Evolutionary conservation across 2,113 vertebrate species (phyloP).

Genomic region (Sarotherodon lohbergeri): DNA sequence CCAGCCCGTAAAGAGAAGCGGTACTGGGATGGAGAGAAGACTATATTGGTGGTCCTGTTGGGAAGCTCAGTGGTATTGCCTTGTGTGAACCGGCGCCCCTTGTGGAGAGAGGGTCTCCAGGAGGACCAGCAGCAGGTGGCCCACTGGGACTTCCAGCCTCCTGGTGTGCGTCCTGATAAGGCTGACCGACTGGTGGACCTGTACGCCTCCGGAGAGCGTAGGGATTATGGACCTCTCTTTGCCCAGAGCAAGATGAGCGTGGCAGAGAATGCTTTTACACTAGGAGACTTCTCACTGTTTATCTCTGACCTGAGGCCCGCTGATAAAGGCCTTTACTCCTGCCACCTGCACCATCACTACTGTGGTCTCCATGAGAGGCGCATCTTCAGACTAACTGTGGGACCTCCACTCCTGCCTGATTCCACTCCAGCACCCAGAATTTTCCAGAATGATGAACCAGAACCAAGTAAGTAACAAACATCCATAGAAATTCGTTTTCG

Average conservation of each 20-base stretch:
- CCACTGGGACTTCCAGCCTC: conserved; percentile 92
- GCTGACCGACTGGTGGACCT: conserved; percentile 90
- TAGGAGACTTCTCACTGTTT: conserved; percentile 87
- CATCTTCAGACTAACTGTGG: conserved; percentile 80
- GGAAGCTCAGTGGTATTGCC: conserved; percentile 80
- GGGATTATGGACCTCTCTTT: conserved; percentile 81
- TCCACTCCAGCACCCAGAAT: conserved; percentile 46
- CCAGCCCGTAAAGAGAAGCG: conserved; percentile 71
- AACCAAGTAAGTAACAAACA: conserved; percentile 54
- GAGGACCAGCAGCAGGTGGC: conserved; percentile 94
- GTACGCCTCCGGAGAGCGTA: conserved; percentile 87
- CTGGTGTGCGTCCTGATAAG: conserved; percentile 84
- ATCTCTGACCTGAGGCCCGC: conserved; percentile 72
- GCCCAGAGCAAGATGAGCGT: conserved; percentile 81
- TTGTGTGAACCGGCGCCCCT: conserved; percentile 81
- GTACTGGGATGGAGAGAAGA: conserved; percentile 87
- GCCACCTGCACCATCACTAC: conserved; percentile 95
- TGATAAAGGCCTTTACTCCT: conserved; percentile 89
- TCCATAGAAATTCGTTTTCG: conserved; percentile 4
- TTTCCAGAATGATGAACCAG: conserved; percentile 19
- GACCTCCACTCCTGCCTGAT: conserved; percentile 29
- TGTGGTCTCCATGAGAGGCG: conserved; percentile 89
- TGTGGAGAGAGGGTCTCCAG: conserved; percentile 85
- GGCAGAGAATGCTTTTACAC: conserved; percentile 75
- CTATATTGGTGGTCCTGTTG: conserved; percentile 74